Evolutionary conservation across 2,113 vertebrate genomes (phyloP).

Genomic region (Peucedramus taeniatus): DNA sequence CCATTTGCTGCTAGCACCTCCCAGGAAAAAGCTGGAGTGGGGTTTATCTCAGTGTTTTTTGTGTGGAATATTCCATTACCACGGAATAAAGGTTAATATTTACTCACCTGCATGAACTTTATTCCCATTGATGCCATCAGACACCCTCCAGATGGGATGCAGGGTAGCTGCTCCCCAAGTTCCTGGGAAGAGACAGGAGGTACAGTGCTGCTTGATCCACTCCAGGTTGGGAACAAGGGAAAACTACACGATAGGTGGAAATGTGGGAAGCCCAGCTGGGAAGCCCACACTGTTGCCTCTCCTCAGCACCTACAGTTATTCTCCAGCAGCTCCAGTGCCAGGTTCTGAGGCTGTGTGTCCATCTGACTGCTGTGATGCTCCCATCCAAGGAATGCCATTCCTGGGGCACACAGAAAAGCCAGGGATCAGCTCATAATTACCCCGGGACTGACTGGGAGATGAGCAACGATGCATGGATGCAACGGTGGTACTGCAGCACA

Average conservation of each 20-base stretch:
- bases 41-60: neutral
- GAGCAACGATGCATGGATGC: neutral
- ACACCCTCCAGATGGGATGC: neutral
- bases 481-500: neutral
- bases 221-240: neutral
- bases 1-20: neutral
- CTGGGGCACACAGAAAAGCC: neutral
- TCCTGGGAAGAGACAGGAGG: neutral
- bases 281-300: neutral
- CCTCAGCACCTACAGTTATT: neutral
- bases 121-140: neutral
- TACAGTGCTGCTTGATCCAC: accelerated
- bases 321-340: neutral
- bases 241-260: neutral
- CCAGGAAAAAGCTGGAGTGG: neutral
- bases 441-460: neutral
- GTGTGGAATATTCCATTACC: neutral
- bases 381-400: neutral
- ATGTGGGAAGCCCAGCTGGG: neutral
- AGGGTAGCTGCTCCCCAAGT: neutral
- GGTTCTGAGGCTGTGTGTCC: neutral
- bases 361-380: neutral
- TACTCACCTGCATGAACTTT: neutral
- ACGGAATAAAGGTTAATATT: neutral
- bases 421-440: neutral